Conservation (phyloP, 2,888 invertebrate species). For the Drosophila meridionalis region DNA sequence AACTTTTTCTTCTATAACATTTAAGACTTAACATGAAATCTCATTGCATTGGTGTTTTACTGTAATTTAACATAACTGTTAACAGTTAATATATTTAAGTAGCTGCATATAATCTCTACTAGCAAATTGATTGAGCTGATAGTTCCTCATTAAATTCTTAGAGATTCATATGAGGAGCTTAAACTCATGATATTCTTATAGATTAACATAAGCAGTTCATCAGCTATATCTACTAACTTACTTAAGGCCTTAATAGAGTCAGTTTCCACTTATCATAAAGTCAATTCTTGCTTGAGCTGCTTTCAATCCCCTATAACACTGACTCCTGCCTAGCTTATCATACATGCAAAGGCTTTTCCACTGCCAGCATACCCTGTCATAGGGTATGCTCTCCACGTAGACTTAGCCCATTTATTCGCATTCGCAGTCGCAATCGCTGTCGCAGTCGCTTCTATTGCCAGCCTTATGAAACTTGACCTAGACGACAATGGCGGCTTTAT, state of each 20-base stretch:
- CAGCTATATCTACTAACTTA: background rate
- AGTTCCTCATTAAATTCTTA: background rate
- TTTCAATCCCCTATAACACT: background rate
- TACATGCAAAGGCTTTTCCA: background rate
- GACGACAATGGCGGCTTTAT: slow-evolving; percentile 63
- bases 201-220: background rate
- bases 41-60: background rate
- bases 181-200: background rate
- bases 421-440: too few species aligned
- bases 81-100: too few species aligned
- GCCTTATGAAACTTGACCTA: slow-evolving; percentile 64
- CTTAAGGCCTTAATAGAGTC: background rate
- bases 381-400: slow-evolving; percentile 11
- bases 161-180: background rate
- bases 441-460: background rate
- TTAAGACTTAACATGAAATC: too few species aligned
- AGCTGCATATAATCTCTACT: background rate
- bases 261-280: background rate
- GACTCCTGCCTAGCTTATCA: background rate
- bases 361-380: background rate
- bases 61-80: background rate
- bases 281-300: background rate
- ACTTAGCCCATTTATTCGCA: slow-evolving; percentile 9
- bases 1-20: background rate
- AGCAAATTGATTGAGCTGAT: background rate